Evolutionary conservation across 2,113 vertebrate species (phyloP), one percentile per base, ranked within the genome.

Genomic region (Forbesichthys papilliferus): DNA sequence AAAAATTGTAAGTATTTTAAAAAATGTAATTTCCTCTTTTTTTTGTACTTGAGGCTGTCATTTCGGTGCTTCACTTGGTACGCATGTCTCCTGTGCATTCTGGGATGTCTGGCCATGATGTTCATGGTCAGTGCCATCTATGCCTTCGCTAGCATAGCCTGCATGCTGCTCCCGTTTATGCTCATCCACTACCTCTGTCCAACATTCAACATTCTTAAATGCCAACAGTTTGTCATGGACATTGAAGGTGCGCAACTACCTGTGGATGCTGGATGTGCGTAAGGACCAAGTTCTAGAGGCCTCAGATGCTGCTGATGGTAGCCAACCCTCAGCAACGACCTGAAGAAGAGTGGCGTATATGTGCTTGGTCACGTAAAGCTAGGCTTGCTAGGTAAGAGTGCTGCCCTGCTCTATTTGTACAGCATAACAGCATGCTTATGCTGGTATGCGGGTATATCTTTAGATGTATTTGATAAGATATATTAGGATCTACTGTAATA

Each of bases 251-350:
- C 92, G 96, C 1, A 99, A 99, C 70, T 99, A 99, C 84, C 87
- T 99, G 78, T 91, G 99, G 78, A 95, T 97, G 93, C 85, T 99
- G 88, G 97, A 99, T 0, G 96, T 98, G 55, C 93, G 98, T 36
- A 99, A 99, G 85, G 98, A 99, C 66, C 98, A 99, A 99, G 83
- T 99, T 99, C 89, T 99, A 96, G 97, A 90, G 97, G 69, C 96
- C 97, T 0, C 97, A 99, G 87, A 85, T 99, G 72, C 91, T 99
- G 83, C 92, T 99, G 64, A 96, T 99, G 93, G 95, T 99, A 57
- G 94, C 96, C 52, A 98, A 98, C 83, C 96, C 96, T 99, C n/a
- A 90, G 96, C 72, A 98, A 99, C 2, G 95, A 99, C 84, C 90
- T 98, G 62, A 98, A 98, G 89, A 97, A 98, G 77, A 96, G 96